Evolutionary conservation across 2,113 vertebrate genomes (phyloP).

Genomic region (Alethe castanea): DNA sequence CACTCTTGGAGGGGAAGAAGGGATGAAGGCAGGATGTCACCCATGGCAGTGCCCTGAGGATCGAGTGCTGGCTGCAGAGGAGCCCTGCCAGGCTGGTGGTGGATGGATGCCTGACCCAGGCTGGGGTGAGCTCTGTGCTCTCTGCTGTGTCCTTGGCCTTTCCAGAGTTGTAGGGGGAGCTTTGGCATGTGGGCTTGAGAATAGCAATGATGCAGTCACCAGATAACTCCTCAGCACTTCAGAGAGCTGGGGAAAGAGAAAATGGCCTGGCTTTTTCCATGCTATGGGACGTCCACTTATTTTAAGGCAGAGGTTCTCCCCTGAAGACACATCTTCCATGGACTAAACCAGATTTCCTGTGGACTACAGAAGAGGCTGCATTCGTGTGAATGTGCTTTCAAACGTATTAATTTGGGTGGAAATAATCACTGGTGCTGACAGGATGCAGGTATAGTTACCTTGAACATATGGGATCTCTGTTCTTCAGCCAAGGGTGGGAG

Average conservation of each 20-base stretch:
- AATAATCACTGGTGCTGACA: background rate
- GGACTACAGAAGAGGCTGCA: background rate
- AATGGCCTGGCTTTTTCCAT: background rate
- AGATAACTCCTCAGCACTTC: background rate
- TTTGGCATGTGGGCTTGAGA: background rate
- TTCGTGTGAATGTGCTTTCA: background rate
- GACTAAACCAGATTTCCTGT: background rate
- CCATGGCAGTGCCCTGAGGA: background rate
- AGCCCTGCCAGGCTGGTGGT: background rate
- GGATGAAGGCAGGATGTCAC: background rate
- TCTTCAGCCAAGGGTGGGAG: background rate
- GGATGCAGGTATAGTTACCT: background rate
- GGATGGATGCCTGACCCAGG: background rate
- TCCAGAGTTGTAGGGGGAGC: background rate
- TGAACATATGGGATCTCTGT: rapidly evolving
- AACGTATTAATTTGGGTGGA: background rate
- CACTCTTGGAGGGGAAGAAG: background rate
- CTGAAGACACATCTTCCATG: background rate
- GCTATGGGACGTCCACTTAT: background rate
- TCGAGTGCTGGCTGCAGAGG: background rate
- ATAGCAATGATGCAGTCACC: background rate
- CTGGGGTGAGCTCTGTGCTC: background rate
- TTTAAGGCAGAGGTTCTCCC: background rate
- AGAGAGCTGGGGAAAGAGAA: background rate
- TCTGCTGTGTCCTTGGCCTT: background rate